Percentiles rank a stretch among this genome's conserved stretches.
These are phyloP conservation scores for Tragelaphus scriptus DNA, from an alignment of 2,113 vertebrate genomes.

Conservation along the genomic window DNA sequence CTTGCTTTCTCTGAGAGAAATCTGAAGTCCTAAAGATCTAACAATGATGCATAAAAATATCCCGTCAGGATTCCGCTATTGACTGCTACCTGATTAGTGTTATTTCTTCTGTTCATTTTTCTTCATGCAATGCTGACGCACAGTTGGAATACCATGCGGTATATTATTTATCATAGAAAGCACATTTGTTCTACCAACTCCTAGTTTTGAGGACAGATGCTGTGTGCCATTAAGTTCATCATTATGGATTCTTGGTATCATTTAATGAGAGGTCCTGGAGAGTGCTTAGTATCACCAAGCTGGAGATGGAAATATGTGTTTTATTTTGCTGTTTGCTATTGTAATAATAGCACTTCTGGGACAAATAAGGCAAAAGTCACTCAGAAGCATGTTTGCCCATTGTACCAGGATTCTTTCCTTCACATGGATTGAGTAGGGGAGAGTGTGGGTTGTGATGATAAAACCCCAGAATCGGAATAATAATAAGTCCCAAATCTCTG, in stretches of 20 bases:
- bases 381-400: neutral
- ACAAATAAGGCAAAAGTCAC: neutral
- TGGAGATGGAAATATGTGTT: neutral
- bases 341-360: neutral
- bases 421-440: neutral
- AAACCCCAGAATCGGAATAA: neutral
- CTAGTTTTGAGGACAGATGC: neutral
- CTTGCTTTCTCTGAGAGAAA: neutral
- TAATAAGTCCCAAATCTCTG: neutral
- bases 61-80: neutral
- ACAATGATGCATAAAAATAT: neutral
- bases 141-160: neutral
- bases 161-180: neutral
- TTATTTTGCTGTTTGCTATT: neutral
- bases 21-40: neutral
- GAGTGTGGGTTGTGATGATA: neutral
- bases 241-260: neutral
- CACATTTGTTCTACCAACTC: neutral
- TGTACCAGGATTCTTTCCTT: neutral
- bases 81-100: neutral
- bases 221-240: neutral
- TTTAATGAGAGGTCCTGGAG: slow-evolving; percentile 33
- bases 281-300: neutral
- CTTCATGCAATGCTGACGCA: neutral
- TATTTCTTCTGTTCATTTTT: neutral